Percentiles rank a stretch among this genome's conserved stretches.
Evolutionary conservation across 2,888 invertebrate species (phyloP).

Genomic region (Hypena proboscidalis): DNA sequence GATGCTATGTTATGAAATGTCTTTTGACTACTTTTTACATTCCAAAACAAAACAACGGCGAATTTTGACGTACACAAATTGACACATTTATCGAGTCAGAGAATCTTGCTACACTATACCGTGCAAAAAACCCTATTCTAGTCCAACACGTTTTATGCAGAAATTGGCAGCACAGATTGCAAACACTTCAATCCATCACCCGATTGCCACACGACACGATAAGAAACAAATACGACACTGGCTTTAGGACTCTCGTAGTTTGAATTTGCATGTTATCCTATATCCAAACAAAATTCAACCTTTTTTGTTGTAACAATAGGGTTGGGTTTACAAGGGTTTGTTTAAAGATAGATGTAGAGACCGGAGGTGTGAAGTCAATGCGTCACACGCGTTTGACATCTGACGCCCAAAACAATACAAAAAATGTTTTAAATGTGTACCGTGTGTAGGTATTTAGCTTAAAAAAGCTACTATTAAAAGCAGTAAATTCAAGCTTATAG

Average conservation of each 20-base stretch:
- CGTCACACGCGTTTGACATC: slow-evolving; percentile 16
- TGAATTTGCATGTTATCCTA: background rate
- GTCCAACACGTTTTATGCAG: background rate
- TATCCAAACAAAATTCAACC: background rate
- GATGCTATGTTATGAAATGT: too few species aligned
- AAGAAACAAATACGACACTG: slow-evolving; percentile 16
- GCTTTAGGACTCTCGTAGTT: slow-evolving; percentile 4
- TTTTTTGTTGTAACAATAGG: background rate
- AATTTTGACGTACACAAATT: too few species aligned
- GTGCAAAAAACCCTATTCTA: too few species aligned
- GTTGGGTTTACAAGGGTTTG: background rate
- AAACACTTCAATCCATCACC: slow-evolving; percentile 13
- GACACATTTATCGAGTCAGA: too few species aligned
- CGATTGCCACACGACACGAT: slow-evolving; percentile 12
- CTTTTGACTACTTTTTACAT: too few species aligned
- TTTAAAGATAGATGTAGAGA: slow-evolving; percentile 5
- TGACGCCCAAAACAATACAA: slow-evolving; percentile 12
- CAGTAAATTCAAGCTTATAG: too few species aligned
- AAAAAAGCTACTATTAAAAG: too few species aligned
- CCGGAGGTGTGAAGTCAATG: slow-evolving; percentile 10
- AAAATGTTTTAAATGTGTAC: slow-evolving; percentile 5
- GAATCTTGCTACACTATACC: too few species aligned
- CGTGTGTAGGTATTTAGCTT: too few species aligned
- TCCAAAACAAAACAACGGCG: too few species aligned
- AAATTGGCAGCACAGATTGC: slow-evolving; percentile 15